A percentile compares a stretch with the other conserved stretches of the same genome.
Evolutionary conservation across 92 coral and sea anemone species (phyloP).

Genomic region (Pocillopora grandis): DNA sequence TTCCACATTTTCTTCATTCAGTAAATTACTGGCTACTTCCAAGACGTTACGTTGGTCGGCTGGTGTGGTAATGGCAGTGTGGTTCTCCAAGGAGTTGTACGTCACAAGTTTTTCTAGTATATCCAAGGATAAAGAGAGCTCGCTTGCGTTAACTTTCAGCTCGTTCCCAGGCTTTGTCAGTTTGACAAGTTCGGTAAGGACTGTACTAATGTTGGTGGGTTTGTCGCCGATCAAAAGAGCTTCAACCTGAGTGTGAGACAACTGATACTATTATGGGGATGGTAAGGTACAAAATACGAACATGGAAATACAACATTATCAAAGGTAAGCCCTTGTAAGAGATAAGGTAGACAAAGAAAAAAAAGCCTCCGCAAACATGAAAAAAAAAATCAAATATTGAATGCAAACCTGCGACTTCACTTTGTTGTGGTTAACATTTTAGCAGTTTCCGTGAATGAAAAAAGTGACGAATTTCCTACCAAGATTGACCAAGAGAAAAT

Average conservation of each 20-base stretch:
- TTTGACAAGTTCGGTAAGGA: conserved; percentile 10
- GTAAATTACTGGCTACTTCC: conserved; percentile 60
- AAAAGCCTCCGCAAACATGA: too few species aligned
- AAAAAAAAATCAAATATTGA: too few species aligned
- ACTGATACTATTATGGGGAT: background rate
- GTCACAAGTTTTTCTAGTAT: conserved; percentile 50
- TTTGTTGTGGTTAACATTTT: too few species aligned
- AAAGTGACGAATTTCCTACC: too few species aligned
- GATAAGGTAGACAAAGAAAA: too few species aligned
- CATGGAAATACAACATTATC: too few species aligned
- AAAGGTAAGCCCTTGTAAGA: too few species aligned
- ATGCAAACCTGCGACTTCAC: too few species aligned
- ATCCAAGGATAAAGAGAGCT: conserved; percentile 17
- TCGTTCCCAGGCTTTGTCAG: conserved; percentile 19
- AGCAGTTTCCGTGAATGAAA: too few species aligned
- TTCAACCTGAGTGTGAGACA: conserved; percentile 3
- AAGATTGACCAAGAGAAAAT: too few species aligned
- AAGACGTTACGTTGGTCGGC: conserved; percentile 64
- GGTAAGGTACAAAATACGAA: background rate
- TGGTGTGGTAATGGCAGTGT: conserved; percentile 28
- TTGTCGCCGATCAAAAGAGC: background rate
- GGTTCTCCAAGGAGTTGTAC: conserved; percentile 48
- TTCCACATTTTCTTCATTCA: conserved; percentile 43
- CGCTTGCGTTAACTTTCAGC: background rate
- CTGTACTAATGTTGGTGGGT: background rate